These are phyloP conservation scores for Aphis craccivora DNA, from an alignment of 1,140 invertebrate species.

Conservation along the genomic window DNA sequence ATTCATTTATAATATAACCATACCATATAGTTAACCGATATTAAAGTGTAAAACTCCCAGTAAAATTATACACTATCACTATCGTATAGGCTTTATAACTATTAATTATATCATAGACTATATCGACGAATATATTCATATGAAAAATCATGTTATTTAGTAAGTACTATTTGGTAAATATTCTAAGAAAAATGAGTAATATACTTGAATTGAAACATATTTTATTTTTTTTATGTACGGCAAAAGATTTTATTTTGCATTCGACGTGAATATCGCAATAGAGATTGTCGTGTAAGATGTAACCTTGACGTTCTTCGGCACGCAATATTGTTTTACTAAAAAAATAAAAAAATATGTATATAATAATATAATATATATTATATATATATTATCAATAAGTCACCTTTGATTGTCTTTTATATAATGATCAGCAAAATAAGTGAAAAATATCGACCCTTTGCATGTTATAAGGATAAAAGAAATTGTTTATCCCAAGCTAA, in stretches of 20 bases:
- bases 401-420: background rate
- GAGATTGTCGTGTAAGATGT: slow-evolving; percentile 26
- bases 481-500: background rate
- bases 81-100: background rate
- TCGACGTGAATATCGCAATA: slow-evolving; percentile 11
- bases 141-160: background rate
- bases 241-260: slow-evolving; percentile 2
- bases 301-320: slow-evolving; percentile 34
- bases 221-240: background rate
- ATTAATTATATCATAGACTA: background rate
- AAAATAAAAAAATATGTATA: background rate
- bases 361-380: background rate
- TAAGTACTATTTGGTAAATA: background rate
- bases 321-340: slow-evolving; percentile 32
- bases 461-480: background rate
- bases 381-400: background rate
- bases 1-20: background rate
- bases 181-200: background rate
- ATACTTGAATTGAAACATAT: background rate
- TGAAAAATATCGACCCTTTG: background rate
- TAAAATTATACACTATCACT: too few species aligned
- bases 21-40: background rate
- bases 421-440: background rate
- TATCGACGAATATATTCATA: background rate
- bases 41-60: background rate